Percentiles rank a stretch among this genome's conserved stretches.
Conservation (phyloP, 2,797 vertebrate genomes). For the Hippoglossus hippoglossus region DNA sequence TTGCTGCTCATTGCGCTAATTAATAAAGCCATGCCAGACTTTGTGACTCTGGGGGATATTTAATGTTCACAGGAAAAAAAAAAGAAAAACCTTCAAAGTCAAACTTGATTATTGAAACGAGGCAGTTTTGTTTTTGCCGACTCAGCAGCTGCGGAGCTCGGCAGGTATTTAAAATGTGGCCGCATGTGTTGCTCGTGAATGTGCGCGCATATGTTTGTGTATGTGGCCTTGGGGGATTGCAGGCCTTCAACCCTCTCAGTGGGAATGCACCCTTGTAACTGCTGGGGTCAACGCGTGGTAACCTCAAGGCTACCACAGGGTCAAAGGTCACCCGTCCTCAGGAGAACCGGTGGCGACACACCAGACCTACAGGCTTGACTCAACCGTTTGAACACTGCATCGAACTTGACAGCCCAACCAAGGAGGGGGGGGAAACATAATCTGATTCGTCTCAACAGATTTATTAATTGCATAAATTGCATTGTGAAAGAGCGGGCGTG, state of each 20-base stretch:
- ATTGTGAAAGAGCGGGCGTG: constrained; percentile 8
- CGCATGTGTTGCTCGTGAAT: constrained; percentile 23
- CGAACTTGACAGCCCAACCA: constrained; percentile 54
- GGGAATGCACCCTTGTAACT: constrained; percentile 75
- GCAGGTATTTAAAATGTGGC: constrained; percentile 35
- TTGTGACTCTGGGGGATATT: constrained; percentile 67
- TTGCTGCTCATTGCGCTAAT: constrained; percentile 70
- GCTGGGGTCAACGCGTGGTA: constrained; percentile 69
- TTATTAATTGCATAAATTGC: constrained; percentile 40
- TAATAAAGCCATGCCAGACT: constrained; percentile 79
- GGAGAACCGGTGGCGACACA: constrained; percentile 71
- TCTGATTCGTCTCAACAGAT: constrained; percentile 33
- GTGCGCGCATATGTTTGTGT: constrained; percentile 36
- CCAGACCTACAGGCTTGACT: constrained; percentile 65
- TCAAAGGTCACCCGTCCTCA: constrained; percentile 56
- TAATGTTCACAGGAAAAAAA: constrained; percentile 52
- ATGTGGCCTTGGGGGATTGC: constrained; percentile 55
- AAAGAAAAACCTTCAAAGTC: constrained; percentile 67
- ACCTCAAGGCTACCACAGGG: constrained; percentile 69
- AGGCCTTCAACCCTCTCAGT: constrained; percentile 57
- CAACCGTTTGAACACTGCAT: constrained; percentile 47
- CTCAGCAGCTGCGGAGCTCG: constrained; percentile 33
- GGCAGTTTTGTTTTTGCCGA: constrained; percentile 51
- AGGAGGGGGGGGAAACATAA: background rate
- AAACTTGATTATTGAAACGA: constrained; percentile 66